Evolutionary conservation across 2,797 vertebrate genomes (phyloP), one percentile per base, ranked within the genome.

Genomic region (Gallinago stenura): DNA sequence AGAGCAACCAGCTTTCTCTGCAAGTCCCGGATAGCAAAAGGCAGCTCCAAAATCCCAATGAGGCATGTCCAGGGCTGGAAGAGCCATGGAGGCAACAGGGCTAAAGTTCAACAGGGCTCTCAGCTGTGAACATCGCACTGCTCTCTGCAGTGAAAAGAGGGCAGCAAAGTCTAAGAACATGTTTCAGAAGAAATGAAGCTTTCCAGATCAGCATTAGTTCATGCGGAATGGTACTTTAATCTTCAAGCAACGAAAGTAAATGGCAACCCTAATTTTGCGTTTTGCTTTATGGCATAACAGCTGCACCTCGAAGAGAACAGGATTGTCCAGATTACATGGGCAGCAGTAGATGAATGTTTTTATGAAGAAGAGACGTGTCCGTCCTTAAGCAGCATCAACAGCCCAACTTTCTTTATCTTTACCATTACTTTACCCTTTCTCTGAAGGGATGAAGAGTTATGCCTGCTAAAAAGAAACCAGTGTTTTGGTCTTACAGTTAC

Each of bases 401-500:
- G 56, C 8, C 31, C 58, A 35, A 30, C 12, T 26, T 56, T 56
- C 51, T 51, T 54, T 9, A 4, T 10, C 28, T 48, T 58, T 33
- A 37, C 56, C 15, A 2, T 24, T 26, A 56, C 14, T 41, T 41
- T 15, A 60, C 16, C n/a, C 58, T 71, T 45, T 9, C 9, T n/a
- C 43, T 33, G 60, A 57, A 71, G 69, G 22, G 28, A 15, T 46
- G 46, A 43, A 76, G 48, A 35, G 48, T 33, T 31, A 31, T 1
- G 3, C 6, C 48, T 35, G 33, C 50, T 50, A 30, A 78, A 58
- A 30, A 66, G 15, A 22, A n/a, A 39, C 24, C 21, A 26, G 12
- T 1, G 14, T 15, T 71, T 18, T 33, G 20, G 31, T 26, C 26
- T 14, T 24, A 37, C 0, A 0, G 18, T n/a, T 31, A 9, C 30